Evolutionary conservation across 1,140 invertebrate genomes (phyloP), one percentile per base, ranked within the genome.

Genomic region (Nephotettix cincticeps): DNA sequence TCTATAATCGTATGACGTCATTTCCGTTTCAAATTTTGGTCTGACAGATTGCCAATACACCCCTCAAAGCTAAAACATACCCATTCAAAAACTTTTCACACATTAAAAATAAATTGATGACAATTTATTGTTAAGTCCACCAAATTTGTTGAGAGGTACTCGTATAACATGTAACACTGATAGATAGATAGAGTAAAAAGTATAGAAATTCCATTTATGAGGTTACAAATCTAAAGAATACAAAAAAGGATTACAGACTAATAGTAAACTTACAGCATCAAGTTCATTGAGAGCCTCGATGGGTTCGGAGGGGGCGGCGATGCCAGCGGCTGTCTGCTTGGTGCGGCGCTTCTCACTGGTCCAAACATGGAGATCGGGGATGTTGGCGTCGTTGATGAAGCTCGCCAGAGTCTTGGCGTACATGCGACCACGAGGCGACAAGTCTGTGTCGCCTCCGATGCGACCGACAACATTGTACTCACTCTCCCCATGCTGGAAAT

Each of bases 401-500:
- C 88, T 84, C 0, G 90, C 89, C 66, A 97, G 83, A 0, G 88
- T 88, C 71, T 86, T 83, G 0, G 92, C 92, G 82, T 97, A 98
- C 79, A 89, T 82, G 73, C 87, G 82, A 0, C 95, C 95, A 29
- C 93, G 84, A 0, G 90, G 84, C 28, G 94, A 96, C 0, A 98
- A 81, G 1, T 88, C 87, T 17, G 94, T 90, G 80, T 98, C 93
- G 3, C 95, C 95, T 0, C 95, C 96, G 74, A 98, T 95, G 72
- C 91, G 86, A 0, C 95, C 95, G n/a, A 92, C 80, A 1, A 96
- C 86, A 80, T 98, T 98, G 83, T 92, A 93, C 77, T 94, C 90
- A 80, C 93, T 95, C 82, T 98, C 96, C 0, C 95, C 95, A 82
- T 98, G 95, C 92, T 96, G 78, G 32, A 77, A 78, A n/a, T n/a